A percentile compares a stretch with the other conserved stretches of the same genome.
These are phyloP conservation scores for Polydrusus tereticollis DNA, from an alignment of 2,888 invertebrate species.

Conservation along the genomic window DNA sequence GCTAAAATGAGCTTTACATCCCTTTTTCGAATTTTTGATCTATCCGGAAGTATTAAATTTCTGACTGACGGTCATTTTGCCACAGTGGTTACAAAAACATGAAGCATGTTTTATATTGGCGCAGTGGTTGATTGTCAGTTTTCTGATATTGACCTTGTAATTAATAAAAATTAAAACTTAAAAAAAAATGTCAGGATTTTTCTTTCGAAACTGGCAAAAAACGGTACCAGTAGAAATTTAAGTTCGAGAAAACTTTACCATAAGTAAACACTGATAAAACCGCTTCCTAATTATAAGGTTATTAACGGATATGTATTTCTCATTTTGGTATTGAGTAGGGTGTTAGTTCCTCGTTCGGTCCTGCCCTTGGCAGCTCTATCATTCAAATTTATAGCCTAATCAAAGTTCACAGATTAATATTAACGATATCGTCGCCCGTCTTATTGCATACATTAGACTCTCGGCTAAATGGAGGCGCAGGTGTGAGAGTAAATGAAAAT, in stretches of 20 bases:
- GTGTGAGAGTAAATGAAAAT: conserved; percentile 44
- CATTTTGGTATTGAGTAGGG: neutral
- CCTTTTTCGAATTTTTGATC: no score
- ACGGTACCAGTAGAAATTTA: neutral
- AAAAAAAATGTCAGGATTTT: no score
- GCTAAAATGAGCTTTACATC: no score
- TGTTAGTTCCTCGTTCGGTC: neutral
- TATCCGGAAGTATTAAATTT: no score
- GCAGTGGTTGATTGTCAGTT: no score
- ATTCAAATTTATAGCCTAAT: conserved; percentile 25
- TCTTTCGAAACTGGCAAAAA: no score
- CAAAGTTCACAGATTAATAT: conserved; percentile 45
- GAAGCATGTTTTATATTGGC: no score
- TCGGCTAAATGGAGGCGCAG: conserved; percentile 42
- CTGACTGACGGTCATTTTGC: no score
- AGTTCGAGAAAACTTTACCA: neutral
- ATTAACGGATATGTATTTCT: neutral
- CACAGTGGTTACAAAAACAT: no score
- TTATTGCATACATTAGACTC: conserved; percentile 35
- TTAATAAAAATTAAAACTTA: no score
- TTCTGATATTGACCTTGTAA: no score
- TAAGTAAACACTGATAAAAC: neutral
- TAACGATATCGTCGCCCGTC: conserved; percentile 45
- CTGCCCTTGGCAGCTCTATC: conserved; percentile 6
- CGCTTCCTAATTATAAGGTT: neutral